Evolutionary conservation across 2,888 invertebrate species (phyloP), one percentile per base, ranked within the genome.

Genomic region (Epirrhoe alternata): DNA sequence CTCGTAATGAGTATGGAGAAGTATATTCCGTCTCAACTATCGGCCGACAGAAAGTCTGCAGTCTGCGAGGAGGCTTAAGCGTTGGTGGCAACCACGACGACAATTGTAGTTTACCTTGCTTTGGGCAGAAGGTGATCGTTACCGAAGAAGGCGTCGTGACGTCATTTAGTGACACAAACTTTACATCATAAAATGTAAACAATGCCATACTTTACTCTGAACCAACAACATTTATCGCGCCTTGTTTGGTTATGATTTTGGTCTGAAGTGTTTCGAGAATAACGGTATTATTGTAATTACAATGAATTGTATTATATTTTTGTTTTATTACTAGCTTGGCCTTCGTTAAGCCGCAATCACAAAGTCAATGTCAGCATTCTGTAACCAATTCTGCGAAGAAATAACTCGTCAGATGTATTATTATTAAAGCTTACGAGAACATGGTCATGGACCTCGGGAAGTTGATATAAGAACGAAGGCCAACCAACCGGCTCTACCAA

Each of bases 371-470:
- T 77, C 81, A 80, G 73, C 71, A 74, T 77, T 74, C 31, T 75
- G 61, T 72, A 74, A 73, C 67, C 71, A 72, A 78, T 82, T 74
- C 74, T 68, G 47, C 75, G 74, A 67, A 70, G 75, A 80, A 79
- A 70, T 75, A 75, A 74, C 74, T 73, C 51, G 35, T 49, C 75
- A 77, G 71, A 75, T 72, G 71, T 69, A 76, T 83, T 79, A 81
- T 81, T 80, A 74, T 83, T 82, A 74, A 63, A 62, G 47, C 64
- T 59, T 61, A 62, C 61, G 50, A 47, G 31, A 57, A 16, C 35
- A 85, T 85, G 88, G 88, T 81, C 83, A 76, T 79, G 76, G 78
- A 88, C 85, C 86, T 86, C 74, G 73, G 75, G 71, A 77, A 78
- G 75, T 76, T 75, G 77, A 65, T 62, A 68, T 70, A 73, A 66